Evolutionary conservation across 2,113 vertebrate genomes (phyloP).

Genomic region (Lanius collurio): DNA sequence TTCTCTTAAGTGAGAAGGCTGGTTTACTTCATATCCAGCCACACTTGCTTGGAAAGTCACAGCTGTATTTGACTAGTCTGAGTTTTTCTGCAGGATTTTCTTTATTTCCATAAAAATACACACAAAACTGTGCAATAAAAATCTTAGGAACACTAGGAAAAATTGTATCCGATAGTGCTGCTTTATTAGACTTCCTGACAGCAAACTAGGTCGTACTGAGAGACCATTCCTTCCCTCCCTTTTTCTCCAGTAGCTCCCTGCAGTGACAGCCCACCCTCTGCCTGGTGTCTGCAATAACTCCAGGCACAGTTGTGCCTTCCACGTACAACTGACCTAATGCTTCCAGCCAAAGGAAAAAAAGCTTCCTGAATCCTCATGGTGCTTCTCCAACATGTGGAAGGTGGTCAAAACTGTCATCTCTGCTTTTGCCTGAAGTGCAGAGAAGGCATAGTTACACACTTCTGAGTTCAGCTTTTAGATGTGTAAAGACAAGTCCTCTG

Average conservation of each 20-base stretch:
- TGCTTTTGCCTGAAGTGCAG: not conserved
- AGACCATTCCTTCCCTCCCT: not conserved
- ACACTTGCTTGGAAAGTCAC: not conserved
- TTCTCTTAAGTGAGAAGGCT: not conserved
- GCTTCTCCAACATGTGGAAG: not conserved
- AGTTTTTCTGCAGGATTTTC: not conserved
- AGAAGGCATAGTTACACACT: not conserved
- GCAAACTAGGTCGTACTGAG: not conserved
- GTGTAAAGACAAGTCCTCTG: not conserved
- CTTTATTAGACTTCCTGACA: not conserved
- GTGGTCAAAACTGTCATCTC: not conserved
- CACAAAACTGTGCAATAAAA: not conserved
- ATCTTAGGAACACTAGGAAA: not conserved
- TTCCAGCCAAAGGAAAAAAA: not conserved
- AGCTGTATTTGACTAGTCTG: not conserved
- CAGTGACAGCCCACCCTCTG: not conserved
- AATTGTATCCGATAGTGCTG: not conserved
- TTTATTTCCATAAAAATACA: not conserved
- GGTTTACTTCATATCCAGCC: not conserved
- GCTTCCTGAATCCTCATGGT: not conserved
- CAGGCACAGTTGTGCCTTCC: not conserved
- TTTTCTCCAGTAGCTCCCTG: not conserved
- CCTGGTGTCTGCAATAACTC: not conserved
- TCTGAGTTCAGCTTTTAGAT: constrained; percentile 1
- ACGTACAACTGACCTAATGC: not conserved